Evolutionary conservation across 2,888 invertebrate species (phyloP).

Genomic region (Ephialtes manifestator): DNA sequence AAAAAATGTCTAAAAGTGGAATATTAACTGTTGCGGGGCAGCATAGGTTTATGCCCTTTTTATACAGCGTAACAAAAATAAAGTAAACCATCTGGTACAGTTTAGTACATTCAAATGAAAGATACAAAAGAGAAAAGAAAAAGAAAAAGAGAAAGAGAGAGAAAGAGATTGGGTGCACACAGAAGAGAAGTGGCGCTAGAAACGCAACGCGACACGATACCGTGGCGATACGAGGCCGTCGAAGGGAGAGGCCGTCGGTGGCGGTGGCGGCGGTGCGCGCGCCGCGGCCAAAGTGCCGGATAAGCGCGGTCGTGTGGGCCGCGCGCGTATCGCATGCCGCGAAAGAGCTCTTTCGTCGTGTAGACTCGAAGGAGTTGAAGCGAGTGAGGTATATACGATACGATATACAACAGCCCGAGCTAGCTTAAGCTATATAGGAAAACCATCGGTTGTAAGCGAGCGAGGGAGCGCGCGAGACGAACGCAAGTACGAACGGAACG

Average conservation of each 20-base stretch:
- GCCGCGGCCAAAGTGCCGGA: conserved; percentile 64
- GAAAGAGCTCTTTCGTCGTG: conserved; percentile 39
- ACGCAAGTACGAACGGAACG: conserved; percentile 60
- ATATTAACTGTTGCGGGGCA: too few relatives aligned
- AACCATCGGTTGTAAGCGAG: conserved; percentile 45
- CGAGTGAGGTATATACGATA: conserved; percentile 21
- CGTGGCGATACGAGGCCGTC: conserved; percentile 48
- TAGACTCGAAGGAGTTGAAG: conserved; percentile 2
- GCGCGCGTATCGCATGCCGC: conserved; percentile 66
- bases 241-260: conserved; percentile 51
- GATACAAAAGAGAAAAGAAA: too few relatives aligned
- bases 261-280: conserved; percentile 45
- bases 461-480: conserved; percentile 62
- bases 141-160: conserved; percentile 30
- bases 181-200: conserved; percentile 61
- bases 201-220: conserved; percentile 52
- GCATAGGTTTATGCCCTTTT: too few relatives aligned
- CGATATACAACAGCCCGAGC: background rate
- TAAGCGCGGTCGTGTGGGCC: conserved; percentile 68
- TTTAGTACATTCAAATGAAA: too few relatives aligned
- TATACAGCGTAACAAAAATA: too few relatives aligned
- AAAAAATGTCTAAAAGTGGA: too few relatives aligned
- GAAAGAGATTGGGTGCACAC: conserved; percentile 33
- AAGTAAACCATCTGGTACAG: too few relatives aligned
- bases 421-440: conserved; percentile 37